Evolutionary conservation across 2,113 vertebrate genomes (phyloP), one percentile per base, ranked within the genome.

Genomic region (Protobothrops mucrosquamatus): DNA sequence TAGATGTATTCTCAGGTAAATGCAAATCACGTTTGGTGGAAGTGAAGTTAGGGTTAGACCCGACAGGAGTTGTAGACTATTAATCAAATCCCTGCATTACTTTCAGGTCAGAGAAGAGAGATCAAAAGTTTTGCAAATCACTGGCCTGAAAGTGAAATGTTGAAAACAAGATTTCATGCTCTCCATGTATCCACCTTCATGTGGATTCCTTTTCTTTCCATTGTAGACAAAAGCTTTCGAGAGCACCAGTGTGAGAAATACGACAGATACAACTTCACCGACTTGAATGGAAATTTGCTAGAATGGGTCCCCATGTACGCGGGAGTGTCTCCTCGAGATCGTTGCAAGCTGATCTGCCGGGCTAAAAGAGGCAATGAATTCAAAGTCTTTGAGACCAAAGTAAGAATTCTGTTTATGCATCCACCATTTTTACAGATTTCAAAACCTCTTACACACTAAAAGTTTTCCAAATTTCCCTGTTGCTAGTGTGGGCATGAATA

Each of bases 211-310:
- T 93, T 93, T 2, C 39, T 93, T 74, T 91, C 56, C 61, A 59
- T 94, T 93, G 6, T 92, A 99, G 99, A 97, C 39, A 99, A 99
- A 88, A 99, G 99, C 96, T 99, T 99, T 96, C 97, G 99, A 95
- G 99, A 99, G 95, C 98, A 99, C 96, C 99, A 99, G 95, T 99
- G 99, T 81, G 99, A 98, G 96, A 99, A 98, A 96, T 99, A 99
- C 95, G 99, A 99, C 94, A 98, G 96, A 94, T 98, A 97, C 92
- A 98, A 98, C 95, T 98, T 98, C 87, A 98, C 98, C 0, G 98
- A 99, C 61, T 34, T 97, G 93, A 97, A 97, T 0, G 99, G 99
- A 9, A 98, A 98, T 34, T 94, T 94, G 55, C 97, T 98, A 92
- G 98, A 98, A 94, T 99, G 99, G 99, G 98, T 99, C 88, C 99